Conservation (phyloP, 1,140 invertebrate genomes). For the Elysia chlorotica region DNA sequence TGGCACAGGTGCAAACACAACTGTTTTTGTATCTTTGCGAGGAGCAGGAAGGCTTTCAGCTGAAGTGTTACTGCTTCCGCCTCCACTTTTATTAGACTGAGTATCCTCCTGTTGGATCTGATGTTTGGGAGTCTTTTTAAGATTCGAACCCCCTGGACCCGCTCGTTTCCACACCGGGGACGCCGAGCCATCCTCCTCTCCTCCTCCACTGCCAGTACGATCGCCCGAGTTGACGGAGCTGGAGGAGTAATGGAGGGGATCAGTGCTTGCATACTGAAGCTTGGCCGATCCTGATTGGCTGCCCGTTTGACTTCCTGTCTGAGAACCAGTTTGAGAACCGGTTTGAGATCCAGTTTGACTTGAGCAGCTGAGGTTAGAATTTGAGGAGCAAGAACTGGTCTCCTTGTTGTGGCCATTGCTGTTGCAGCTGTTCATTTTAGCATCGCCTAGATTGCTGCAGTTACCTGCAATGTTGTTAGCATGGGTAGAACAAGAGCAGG, state of each 20-base stretch:
- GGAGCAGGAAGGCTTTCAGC: conserved; percentile 24
- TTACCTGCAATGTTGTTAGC: no score
- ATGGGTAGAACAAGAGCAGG: no score
- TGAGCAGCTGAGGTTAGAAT: conserved; percentile 82
- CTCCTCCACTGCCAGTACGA: no score
- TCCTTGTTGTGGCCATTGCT: not conserved
- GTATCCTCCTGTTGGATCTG: conserved; percentile 14
- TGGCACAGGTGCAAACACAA: conserved; percentile 32
- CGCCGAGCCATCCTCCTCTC: conserved; percentile 58
- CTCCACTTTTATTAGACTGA: conserved; percentile 14
- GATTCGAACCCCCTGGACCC: conserved; percentile 60
- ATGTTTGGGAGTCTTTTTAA: conserved; percentile 22
- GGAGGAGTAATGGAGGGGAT: conserved; percentile 82
- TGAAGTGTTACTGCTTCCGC: conserved; percentile 21
- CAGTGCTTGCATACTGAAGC: conserved; percentile 90
- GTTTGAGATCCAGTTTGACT: conserved; percentile 26
- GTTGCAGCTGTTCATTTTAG: no score
- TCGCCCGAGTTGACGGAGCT: conserved; percentile 65
- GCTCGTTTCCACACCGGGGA: conserved; percentile 88
- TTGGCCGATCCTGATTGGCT: conserved; percentile 72
- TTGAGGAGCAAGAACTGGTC: conserved; percentile 88
- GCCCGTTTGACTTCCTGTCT: no score
- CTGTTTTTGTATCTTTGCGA: conserved; percentile 39
- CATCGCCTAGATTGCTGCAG: no score
- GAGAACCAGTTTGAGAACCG: no score